Percentiles rank a stretch among this genome's conserved stretches.
These are phyloP conservation scores for Stercorarius parasiticus DNA, from an alignment of 2,113 vertebrate genomes.

Conservation along the genomic window DNA sequence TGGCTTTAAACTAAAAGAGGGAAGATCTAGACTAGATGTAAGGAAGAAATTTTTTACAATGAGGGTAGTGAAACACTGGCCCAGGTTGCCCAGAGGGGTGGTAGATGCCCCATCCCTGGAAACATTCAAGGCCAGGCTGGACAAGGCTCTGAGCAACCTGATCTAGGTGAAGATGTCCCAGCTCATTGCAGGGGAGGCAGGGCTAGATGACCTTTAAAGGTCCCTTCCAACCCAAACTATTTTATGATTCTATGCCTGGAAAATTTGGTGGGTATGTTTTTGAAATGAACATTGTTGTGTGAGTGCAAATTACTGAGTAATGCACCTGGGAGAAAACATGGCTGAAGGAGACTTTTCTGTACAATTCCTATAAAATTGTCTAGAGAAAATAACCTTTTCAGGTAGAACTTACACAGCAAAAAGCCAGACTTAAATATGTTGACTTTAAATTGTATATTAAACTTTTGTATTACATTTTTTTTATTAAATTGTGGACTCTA, in stretches of 20 bases:
- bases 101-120: neutral
- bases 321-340: neutral
- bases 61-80: neutral
- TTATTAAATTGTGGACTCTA: constrained; percentile 24
- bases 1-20: neutral
- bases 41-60: neutral
- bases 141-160: neutral
- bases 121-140: neutral
- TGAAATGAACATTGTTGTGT: neutral
- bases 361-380: neutral
- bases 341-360: neutral
- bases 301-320: neutral
- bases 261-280: neutral
- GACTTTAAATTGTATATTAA: constrained; percentile 8
- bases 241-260: neutral
- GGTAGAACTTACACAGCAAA: neutral
- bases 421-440: neutral
- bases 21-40: neutral
- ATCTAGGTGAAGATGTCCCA: neutral
- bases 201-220: neutral
- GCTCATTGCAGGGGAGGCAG: neutral
- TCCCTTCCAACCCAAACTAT: neutral
- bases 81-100: neutral
- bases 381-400: neutral
- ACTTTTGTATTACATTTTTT: constrained; percentile 12